Evolutionary conservation across 2,797 vertebrate species (phyloP).

Genomic region (Sciurus carolinensis): DNA sequence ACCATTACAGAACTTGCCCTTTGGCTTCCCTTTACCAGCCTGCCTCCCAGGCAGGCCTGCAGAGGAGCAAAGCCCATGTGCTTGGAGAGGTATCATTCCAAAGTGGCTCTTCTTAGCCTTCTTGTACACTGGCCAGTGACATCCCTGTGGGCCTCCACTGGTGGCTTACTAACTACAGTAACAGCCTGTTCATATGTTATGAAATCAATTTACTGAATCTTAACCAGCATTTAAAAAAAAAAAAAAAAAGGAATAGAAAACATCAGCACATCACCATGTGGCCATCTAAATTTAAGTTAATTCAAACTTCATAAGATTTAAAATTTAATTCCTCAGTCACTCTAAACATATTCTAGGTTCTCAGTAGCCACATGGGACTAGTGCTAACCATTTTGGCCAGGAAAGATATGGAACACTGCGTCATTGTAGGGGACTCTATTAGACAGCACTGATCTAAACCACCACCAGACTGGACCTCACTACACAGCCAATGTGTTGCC

Average conservation of each 20-base stretch:
- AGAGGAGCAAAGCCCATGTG: neutral
- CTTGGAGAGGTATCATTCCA: neutral
- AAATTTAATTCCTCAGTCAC: neutral
- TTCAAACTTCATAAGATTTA: neutral
- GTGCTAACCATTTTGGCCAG: neutral
- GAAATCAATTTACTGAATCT: neutral
- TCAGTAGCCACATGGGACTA: neutral
- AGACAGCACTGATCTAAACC: neutral
- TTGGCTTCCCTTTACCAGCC: neutral
- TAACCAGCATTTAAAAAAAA: neutral
- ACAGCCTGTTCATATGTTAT: neutral
- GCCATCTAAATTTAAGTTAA: neutral
- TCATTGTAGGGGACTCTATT: neutral
- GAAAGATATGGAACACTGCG: too few relatives aligned
- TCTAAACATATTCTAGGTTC: neutral
- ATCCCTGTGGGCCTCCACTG: neutral
- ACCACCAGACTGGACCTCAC: neutral
- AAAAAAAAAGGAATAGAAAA: neutral
- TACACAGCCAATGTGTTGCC: fast-evolving
- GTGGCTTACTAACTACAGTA: neutral
- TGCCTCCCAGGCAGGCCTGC: neutral
- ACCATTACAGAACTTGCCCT: neutral
- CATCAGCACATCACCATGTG: neutral
- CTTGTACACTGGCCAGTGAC: too few relatives aligned
- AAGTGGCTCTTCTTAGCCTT: neutral